Base-by-base conservation (phyloP, 2,113 vertebrate genomes). In the Chamaetylas fuelleborni region DNA sequence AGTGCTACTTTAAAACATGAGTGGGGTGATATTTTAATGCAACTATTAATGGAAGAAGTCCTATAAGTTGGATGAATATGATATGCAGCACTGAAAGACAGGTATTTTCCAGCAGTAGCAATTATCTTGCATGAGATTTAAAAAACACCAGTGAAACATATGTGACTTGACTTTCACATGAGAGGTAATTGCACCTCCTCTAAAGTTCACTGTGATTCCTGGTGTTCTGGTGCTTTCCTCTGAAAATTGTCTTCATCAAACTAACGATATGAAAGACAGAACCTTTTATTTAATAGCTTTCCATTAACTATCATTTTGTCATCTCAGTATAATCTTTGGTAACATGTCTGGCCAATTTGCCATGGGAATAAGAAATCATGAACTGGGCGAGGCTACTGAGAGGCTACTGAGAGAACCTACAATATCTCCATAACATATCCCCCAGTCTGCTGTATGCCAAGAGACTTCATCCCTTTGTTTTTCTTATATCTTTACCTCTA, bases 1-100 rank as follows among this genome's bases (percentile, higher is more conserved):
- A 96, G 88, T 92, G 88, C 54, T 93, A 23, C 71, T 92, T 93
- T 74, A 93, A 76, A 93, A 90, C 56, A 83, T 66, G 57, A 93
- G 95, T 93, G 58, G 73, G 54, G 79, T 88, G 82, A 50, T 94
- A 93, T 93, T 88, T 93, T 90, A 83, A 81, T 90, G 79, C 23
- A 88, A 43, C 71, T 88, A 90, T 81, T 90, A 80, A 92, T 92
- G 72, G 73, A 88, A 73, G 54, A 80, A 66, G 26, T 73, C 74
- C 72, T 77, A 15, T 61, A 77, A 70, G 67, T 88, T 86, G 50
- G 64, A 90, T 62, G 58, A 94, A 66, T 36, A 50, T 6, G 38
- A 94, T 73, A 69, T 25, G 50, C 50, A 92, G 66, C 54, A 54
- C 17, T 92, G 79, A 94, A 90, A 95, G 86, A 90, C 62, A 82